Percentiles rank a stretch among this genome's conserved stretches.
Evolutionary conservation across 2,113 vertebrate genomes (phyloP).

Genomic region (Nesoenas mayeri): DNA sequence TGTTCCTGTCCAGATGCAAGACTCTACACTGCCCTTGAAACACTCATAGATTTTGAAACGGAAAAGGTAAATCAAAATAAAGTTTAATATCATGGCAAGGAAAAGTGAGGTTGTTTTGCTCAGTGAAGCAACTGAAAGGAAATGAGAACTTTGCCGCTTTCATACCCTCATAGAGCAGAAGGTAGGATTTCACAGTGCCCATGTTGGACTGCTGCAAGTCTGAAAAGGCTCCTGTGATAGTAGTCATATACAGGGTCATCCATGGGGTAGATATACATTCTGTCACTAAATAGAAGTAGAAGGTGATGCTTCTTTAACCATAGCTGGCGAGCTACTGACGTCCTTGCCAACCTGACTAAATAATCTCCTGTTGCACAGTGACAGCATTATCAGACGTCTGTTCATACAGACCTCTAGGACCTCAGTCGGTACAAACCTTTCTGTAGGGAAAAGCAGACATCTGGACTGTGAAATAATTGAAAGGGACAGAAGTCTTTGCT

Average conservation of each 20-base stretch:
- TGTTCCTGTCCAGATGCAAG: too few relatives aligned
- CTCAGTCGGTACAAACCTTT: not conserved
- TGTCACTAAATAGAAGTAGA: not conserved
- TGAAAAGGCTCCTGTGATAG: not conserved
- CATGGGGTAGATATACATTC: not conserved
- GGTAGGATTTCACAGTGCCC: not conserved
- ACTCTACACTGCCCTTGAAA: not conserved
- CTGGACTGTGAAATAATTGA: not conserved
- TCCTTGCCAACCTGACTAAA: not conserved
- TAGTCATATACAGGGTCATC: not conserved
- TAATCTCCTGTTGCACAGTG: not conserved
- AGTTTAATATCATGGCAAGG: not conserved
- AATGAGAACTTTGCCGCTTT: not conserved
- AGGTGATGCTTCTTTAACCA: not conserved
- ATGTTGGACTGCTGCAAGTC: not conserved
- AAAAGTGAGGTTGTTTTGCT: not conserved
- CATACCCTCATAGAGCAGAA: not conserved
- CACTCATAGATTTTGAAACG: not conserved
- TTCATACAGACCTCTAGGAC: not conserved
- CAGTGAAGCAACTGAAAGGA: not conserved
- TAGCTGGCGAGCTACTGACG: not conserved
- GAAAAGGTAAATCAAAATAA: not conserved
- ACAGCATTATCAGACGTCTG: not conserved
- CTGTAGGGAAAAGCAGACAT: not conserved
- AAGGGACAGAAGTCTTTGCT: not conserved